Evolutionary conservation across 2,113 vertebrate species (phyloP), one percentile per base, ranked within the genome.

Genomic region (Neotoma lepida): DNA sequence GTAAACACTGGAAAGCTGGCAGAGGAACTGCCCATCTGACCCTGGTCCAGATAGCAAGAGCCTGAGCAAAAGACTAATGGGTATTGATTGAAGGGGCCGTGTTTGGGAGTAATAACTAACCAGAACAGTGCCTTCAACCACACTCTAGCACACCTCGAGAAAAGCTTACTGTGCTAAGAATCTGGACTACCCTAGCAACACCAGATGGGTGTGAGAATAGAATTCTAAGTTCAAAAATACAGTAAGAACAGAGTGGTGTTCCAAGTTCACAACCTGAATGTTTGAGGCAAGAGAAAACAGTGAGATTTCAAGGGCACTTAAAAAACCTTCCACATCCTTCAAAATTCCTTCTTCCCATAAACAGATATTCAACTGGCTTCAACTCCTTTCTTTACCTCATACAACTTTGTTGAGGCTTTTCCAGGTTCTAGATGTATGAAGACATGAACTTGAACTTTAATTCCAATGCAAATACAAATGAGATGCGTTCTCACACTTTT

Each of bases 321-420:
- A 39, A 77, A 85, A 15, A 18, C 66, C 24, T 68, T 24, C 61
- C 35, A 64, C 7, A 30, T 1, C 28, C 39, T 22, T 22, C 30
- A n/a, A 71, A 86, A 63, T n/a, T 68, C 56, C 71, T 89, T 51
- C 64, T 71, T 71, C 44, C 4, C 35, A 44, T 17, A 26, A 14
- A 86, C 73, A 77, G 70, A 73, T 64, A 90, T 51, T 81, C 24
- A 46, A 54, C 22, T 35, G 8, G 61, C 66, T 63, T 61, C 26
- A 81, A 71, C 41, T 95, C 12, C 71, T 93, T 88, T 88, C 71
- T 93, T 88, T 88, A 41, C 39, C 44, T 95, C 61, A 10, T 66
- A 64, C 41, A 78, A 46, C 77, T 86, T 94, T 71, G 82, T 15
- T 85, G 56, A 91, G 77, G 8, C 4, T 78, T 84, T 80, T 6